phyloP scores from a whole-genome alignment of 2,113 vertebrate species.

The Aegithalos caudatus region DNA sequence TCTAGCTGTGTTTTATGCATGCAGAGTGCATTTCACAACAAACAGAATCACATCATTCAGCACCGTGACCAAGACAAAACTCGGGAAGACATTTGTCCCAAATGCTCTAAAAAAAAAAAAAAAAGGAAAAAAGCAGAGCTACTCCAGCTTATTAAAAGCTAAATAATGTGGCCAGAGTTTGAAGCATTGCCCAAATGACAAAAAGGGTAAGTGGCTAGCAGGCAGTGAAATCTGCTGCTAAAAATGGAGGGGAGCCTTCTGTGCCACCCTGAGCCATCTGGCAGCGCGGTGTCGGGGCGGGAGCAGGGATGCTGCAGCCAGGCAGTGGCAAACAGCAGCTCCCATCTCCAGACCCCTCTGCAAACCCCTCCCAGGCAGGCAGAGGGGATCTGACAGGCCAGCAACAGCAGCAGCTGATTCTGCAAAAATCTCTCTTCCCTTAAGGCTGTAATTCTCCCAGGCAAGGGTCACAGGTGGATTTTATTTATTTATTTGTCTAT shows the following conservation, averaged over 20 bases:
- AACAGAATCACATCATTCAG: background rate
- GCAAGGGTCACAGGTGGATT: background rate
- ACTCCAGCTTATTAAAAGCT: background rate
- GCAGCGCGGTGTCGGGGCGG: accelerated
- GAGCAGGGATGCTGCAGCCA: background rate
- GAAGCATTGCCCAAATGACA: background rate
- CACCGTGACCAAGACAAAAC: background rate
- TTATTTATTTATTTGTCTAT: background rate
- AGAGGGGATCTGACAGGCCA: background rate
- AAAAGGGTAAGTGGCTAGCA: background rate
- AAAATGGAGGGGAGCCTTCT: background rate
- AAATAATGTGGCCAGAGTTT: background rate
- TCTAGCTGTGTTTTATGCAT: background rate
- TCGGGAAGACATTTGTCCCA: background rate
- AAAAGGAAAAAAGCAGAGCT: background rate
- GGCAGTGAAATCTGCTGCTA: background rate
- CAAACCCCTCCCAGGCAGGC: background rate
- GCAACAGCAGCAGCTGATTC: background rate
- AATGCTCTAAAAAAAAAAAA: background rate
- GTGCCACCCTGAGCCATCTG: slow-evolving; percentile 3
- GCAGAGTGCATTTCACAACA: background rate
- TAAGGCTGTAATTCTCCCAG: background rate
- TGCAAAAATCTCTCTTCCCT: background rate
- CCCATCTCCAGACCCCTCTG: background rate
- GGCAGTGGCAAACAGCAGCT: accelerated